Evolutionary conservation across 2,797 vertebrate genomes (phyloP).

Genomic region (Erpetoichthys calabaricus): DNA sequence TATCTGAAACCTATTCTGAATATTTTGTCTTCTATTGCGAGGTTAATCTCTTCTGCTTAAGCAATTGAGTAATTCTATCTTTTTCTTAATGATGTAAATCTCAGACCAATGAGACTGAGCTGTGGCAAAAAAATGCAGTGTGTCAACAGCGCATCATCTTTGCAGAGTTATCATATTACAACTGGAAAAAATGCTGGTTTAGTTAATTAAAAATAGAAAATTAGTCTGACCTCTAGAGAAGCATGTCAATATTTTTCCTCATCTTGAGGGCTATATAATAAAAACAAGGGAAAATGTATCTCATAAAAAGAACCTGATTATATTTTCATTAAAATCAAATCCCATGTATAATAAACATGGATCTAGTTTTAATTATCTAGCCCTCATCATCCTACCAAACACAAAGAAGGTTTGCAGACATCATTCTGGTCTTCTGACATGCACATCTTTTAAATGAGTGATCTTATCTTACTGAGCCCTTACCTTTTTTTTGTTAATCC

Average conservation of each 20-base stretch:
- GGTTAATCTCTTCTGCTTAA: no score
- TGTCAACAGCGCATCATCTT: neutral
- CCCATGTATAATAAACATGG: slow-evolving; percentile 24
- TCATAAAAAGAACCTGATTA: slow-evolving; percentile 20
- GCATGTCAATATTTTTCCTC: neutral
- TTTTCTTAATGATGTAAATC: no score
- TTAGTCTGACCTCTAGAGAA: neutral
- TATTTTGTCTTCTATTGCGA: no score
- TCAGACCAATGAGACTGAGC: no score
- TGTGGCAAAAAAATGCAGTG: no score
- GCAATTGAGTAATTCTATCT: no score
- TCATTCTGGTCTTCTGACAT: slow-evolving; percentile 21
- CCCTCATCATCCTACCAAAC: slow-evolving; percentile 22
- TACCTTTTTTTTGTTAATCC: slow-evolving; percentile 34
- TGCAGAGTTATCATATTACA: neutral
- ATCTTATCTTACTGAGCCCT: slow-evolving; percentile 25
- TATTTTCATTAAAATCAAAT: slow-evolving; percentile 28
- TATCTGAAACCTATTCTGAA: no score
- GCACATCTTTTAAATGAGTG: slow-evolving; percentile 18
- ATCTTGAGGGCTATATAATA: slow-evolving; percentile 11
- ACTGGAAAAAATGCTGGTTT: neutral
- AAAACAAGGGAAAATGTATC: slow-evolving; percentile 20
- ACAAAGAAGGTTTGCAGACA: slow-evolving; percentile 31
- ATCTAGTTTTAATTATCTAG: slow-evolving; percentile 37
- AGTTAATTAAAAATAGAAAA: slow-evolving; percentile 1